These are phyloP conservation scores for Lagocephalus sceleratus DNA, from an alignment of 2,797 vertebrate genomes.

Conservation along the genomic window DNA sequence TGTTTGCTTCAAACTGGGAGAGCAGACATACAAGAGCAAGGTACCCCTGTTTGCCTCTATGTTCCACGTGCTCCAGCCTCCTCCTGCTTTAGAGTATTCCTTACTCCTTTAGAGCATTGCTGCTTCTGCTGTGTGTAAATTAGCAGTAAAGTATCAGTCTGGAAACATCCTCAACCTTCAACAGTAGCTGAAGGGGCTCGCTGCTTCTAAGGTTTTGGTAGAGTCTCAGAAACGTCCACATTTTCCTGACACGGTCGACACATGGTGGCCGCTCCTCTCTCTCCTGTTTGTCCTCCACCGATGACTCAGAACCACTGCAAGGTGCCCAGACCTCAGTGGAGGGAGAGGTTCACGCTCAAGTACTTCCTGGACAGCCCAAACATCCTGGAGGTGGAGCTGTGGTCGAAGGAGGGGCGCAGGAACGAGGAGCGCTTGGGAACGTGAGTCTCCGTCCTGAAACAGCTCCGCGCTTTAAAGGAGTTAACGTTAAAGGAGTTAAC, in stretches of 20 bases:
- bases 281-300: neutral
- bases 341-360: conserved; percentile 93
- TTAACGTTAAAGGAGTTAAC: too few species aligned
- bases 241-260: too few species aligned
- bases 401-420: conserved; percentile 85
- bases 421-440: conserved; percentile 81
- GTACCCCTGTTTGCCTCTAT: conserved; percentile 71
- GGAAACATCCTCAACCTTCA: too few species aligned
- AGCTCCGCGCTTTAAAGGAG: neutral
- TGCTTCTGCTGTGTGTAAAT: neutral
- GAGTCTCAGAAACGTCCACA: too few species aligned
- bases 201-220: too few species aligned
- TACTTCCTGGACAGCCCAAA: conserved; percentile 83
- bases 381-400: conserved; percentile 88
- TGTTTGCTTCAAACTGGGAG: conserved; percentile 87
- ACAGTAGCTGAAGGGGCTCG: too few species aligned
- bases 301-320: conserved; percentile 80
- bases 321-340: conserved; percentile 91
- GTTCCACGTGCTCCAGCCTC: conserved; percentile 1
- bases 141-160: too few species aligned
- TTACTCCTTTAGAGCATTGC: neutral
- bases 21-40: conserved; percentile 93
- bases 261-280: neutral
- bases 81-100: neutral
- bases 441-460: conserved; percentile 74